Evolutionary conservation across 2,113 vertebrate species (phyloP), one percentile per base, ranked within the genome.

Genomic region (Rhynchopsitta pachyrhyncha): DNA sequence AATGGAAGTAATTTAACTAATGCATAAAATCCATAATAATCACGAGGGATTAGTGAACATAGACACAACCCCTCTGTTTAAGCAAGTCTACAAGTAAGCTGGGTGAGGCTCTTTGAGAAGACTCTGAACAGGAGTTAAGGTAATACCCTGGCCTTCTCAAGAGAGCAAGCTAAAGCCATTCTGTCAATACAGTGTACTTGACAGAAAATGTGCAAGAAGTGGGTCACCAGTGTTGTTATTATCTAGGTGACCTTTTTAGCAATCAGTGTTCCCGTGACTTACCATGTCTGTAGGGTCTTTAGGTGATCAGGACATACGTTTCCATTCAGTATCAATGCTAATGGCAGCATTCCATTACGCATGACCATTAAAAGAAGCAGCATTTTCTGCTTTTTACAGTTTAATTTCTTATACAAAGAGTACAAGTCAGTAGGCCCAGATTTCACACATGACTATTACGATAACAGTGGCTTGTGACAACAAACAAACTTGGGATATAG

Each of bases 241-340:
- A 24, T 13, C 20, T 22, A 3, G 6, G 15, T 47, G 35, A 15
- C 60, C 39, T 8, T 75, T 69, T 49, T 53, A 71, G 28, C 12
- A 49, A 8, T 42, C 1, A 0, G 6, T 29, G 16, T 76, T 87
- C 62, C 47, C 5, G 13, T 90, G 7, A 7, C 7, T 82, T 50
- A 8, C 2, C 9, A 1, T 35, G 20, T 57, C 29, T 0, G 0
- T 37, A 66, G 33, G 6, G 4, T 49, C 37, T 33, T 57, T 44
- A 39, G 44, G 33, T 66, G 44, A 33, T 41, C 13, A 35, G 18
- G 16, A 6, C 22, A 17, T 42, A 25, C 20, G 3, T 17, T 93
- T 76, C 59, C 24, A 22, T 35, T 29, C 16, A 7, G 17, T 16
- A 14, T 41, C n/a, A 44, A 22, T 8, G 13, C 12, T 31, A 52